Evolutionary conservation across 1,140 invertebrate species (phyloP), one percentile per base, ranked within the genome.

Genomic region (Atta cephalotes): DNA sequence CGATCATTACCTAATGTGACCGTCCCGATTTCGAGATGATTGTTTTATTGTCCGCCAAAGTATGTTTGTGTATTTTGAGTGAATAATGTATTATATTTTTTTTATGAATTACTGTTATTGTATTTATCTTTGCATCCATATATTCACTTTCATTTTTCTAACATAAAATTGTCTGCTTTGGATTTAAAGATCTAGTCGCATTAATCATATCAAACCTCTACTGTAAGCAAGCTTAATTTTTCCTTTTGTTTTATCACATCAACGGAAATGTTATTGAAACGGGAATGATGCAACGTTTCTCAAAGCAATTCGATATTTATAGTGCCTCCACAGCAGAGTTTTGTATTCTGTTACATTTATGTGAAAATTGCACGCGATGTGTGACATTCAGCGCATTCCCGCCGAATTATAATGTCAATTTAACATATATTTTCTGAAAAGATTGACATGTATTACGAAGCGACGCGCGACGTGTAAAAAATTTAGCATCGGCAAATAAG

Each of bases 221-320:
- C 2, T n/a, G 49, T 71, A 65, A 45, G 14, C 16, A 18, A 56
- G 3, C 3, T 53, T 45, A 14, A 79, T 71, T 39, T 56, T 56
- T 58, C 2, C 25, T 35, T 49, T 80, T 9, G 7, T 70, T 51
- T 51, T 35, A 18, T 82, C 72, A 74, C 53, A 28, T 82, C 68
- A 82, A 25, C 35, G 53, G 6, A 10, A 51, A 68, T 35, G 70
- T 49, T 49, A 12, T 25, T 14, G 39, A 18, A 31, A 16, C 25
- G 14, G 39, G 49, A 31, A 51, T 82, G 66, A 82, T 16, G 80
- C 25, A 72, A 82, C 53, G 6, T 31, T 21, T 21, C 39, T 74
- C 56, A 74, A 72, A 82, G 53, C 66, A 35, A 60, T 72, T 58
- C 21, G 68, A 31, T 82, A 82, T 82, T 82, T 82, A 82, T 82